Percentiles rank a stretch among this genome's conserved stretches.
Conservation (phyloP, 2,797 vertebrate species). For the Rachycentron canadum region DNA sequence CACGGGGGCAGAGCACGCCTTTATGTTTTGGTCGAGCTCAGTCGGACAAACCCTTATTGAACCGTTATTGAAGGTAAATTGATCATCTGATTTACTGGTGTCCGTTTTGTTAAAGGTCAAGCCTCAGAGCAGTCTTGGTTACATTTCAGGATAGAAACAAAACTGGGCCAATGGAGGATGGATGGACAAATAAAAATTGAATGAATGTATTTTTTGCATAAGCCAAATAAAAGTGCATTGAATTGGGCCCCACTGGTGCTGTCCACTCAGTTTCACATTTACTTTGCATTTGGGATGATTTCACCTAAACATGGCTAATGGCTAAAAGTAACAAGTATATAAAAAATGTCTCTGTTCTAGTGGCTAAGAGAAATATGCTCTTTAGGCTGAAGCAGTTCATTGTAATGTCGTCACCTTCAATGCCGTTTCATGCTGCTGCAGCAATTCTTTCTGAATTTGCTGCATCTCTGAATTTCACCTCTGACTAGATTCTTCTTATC, state of each 20-base stretch:
- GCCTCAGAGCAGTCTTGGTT: neutral
- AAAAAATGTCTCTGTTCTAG: too few species aligned
- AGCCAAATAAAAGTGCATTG: too few species aligned
- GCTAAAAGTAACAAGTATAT: neutral
- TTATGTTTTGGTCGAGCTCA: constrained; percentile 20
- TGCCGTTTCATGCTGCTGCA: neutral
- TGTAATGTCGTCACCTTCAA: too few species aligned
- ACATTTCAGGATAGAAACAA: neutral
- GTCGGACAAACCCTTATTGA: constrained; percentile 37
- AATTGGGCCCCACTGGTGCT: too few species aligned
- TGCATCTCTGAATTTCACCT: neutral
- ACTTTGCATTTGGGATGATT: neutral
- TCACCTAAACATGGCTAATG: too few species aligned
- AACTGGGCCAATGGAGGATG: too few species aligned
- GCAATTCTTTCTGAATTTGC: neutral
- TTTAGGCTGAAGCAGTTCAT: too few species aligned
- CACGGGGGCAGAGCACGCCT: constrained; percentile 20
- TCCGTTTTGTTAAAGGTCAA: neutral
- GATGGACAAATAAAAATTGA: too few species aligned
- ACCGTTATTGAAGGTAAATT: constrained; percentile 34
- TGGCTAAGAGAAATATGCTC: too few species aligned
- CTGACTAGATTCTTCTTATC: neutral
- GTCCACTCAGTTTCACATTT: too few species aligned
- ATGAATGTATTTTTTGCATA: too few species aligned
- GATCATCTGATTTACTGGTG: constrained; percentile 5